Conservation (phyloP, 2,113 vertebrate genomes). For the Cricetomys ansorgei region DNA sequence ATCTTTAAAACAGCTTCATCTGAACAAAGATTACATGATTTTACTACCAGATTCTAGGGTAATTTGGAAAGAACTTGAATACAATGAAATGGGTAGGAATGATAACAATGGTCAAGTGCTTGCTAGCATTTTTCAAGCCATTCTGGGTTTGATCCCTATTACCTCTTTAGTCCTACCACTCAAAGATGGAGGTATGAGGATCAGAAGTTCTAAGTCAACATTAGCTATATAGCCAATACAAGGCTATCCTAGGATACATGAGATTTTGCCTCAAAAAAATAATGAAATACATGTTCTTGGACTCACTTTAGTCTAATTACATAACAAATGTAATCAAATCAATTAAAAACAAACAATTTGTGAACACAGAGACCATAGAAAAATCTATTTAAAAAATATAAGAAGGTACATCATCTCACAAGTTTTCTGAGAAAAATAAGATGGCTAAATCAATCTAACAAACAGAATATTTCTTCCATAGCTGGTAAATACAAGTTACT, state of each 20-base stretch:
- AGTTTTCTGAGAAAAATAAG: background rate
- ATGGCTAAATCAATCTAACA: background rate
- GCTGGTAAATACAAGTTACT: background rate
- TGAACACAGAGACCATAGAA: background rate
- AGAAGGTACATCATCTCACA: background rate
- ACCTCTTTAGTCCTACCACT: background rate
- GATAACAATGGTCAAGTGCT: too few species aligned
- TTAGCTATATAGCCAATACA: background rate
- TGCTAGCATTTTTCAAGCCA: background rate
- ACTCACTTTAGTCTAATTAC: background rate
- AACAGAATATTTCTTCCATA: too few species aligned
- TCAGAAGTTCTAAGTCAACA: background rate
- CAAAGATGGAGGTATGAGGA: background rate
- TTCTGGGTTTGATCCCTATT: background rate
- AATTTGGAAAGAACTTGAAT: background rate
- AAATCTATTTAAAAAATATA: background rate
- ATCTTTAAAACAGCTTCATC: background rate
- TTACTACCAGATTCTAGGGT: background rate
- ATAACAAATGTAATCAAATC: background rate
- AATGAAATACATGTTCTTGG: background rate
- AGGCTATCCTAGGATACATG: background rate
- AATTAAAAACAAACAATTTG: constrained; percentile 7
- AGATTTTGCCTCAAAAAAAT: background rate
- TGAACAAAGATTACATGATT: background rate
- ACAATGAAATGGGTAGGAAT: background rate